Evolutionary conservation across 1,140 invertebrate genomes (phyloP).

Genomic region (Drosophila varians): DNA sequence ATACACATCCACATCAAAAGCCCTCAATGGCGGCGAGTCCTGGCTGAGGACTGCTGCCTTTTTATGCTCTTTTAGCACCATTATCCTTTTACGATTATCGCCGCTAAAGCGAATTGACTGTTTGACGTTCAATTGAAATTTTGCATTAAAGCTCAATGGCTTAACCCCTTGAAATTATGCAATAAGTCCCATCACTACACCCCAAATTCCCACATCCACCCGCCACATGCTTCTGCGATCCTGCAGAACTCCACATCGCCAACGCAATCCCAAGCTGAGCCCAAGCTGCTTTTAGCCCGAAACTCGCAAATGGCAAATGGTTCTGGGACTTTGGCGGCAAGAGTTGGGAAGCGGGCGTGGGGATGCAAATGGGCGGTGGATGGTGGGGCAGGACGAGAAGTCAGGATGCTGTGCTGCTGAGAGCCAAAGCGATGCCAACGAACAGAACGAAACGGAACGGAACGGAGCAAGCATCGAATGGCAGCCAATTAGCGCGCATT

Average conservation of each 20-base stretch:
- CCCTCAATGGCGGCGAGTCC: neutral
- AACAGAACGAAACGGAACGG: slow-evolving; percentile 23
- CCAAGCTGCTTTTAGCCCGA: slow-evolving; percentile 51
- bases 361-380: neutral
- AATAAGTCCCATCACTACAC: slow-evolving; percentile 43
- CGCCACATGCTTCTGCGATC: neutral
- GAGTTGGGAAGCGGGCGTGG: neutral
- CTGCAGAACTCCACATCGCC: slow-evolving; percentile 19
- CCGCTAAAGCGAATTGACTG: slow-evolving; percentile 80
- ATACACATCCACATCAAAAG: neutral
- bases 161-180: slow-evolving; percentile 81
- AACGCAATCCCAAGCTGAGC: slow-evolving; percentile 39
- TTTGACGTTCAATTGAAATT: slow-evolving; percentile 82
- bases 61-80: slow-evolving; percentile 80
- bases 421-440: slow-evolving; percentile 47
- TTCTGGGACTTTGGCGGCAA: slow-evolving; percentile 21
- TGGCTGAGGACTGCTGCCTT: slow-evolving; percentile 46
- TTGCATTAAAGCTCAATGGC: slow-evolving; percentile 82
- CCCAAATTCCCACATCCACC: neutral
- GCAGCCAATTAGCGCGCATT: slow-evolving; percentile 80
- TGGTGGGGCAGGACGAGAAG: neutral
- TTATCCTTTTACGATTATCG: slow-evolving; percentile 82
- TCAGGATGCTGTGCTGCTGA: slow-evolving; percentile 22
- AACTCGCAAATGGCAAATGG: slow-evolving; percentile 42
- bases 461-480: slow-evolving; percentile 58